A percentile compares a stretch with the other conserved stretches of the same genome.
Evolutionary conservation across 1,140 invertebrate genomes (phyloP).

Genomic region (Brachionus plicatilis): DNA sequence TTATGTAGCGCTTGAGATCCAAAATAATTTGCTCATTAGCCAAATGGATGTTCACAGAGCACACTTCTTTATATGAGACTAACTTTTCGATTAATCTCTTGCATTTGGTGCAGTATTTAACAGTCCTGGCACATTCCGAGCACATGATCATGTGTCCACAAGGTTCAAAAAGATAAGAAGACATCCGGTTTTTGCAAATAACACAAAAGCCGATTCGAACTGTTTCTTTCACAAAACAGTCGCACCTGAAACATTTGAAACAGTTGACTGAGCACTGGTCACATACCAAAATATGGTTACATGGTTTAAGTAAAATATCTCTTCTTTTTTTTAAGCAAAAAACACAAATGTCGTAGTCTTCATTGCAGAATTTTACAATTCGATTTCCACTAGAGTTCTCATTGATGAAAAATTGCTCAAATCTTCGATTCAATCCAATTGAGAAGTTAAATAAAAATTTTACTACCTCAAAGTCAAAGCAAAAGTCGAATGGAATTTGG

Average conservation of each 20-base stretch:
- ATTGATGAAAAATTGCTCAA: not conserved
- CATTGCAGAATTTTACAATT: slow-evolving; percentile 41
- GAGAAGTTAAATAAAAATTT: slow-evolving; percentile 73
- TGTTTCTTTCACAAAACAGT: slow-evolving; percentile 70
- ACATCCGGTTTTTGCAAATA: slow-evolving; percentile 86
- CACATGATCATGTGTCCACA: slow-evolving; percentile 93
- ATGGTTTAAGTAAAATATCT: slow-evolving; percentile 69
- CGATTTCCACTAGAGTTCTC: not conserved
- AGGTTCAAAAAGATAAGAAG: slow-evolving; percentile 81
- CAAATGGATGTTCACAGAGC: slow-evolving; percentile 64
- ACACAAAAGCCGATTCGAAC: slow-evolving; percentile 79
- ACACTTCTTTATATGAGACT: slow-evolving; percentile 73
- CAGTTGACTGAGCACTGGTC: slow-evolving; percentile 82
- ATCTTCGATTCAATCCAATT: not conserved
- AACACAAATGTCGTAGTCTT: slow-evolving; percentile 69
- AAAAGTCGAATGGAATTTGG: slow-evolving; percentile 88
- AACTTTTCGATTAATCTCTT: slow-evolving; percentile 71
- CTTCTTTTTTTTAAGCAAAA: slow-evolving; percentile 87
- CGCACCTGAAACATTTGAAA: slow-evolving; percentile 89
- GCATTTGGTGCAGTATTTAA: slow-evolving; percentile 94
- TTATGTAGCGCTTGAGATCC: slow-evolving; percentile 69
- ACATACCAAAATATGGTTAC: slow-evolving; percentile 87
- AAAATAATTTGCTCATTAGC: slow-evolving; percentile 52
- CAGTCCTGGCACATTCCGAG: slow-evolving; percentile 78
- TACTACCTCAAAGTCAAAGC: slow-evolving; percentile 90